Percentiles rank a stretch among this genome's conserved stretches.
phyloP scores from a whole-genome alignment of 2,113 vertebrate genomes.

The Globicephala melas region DNA sequence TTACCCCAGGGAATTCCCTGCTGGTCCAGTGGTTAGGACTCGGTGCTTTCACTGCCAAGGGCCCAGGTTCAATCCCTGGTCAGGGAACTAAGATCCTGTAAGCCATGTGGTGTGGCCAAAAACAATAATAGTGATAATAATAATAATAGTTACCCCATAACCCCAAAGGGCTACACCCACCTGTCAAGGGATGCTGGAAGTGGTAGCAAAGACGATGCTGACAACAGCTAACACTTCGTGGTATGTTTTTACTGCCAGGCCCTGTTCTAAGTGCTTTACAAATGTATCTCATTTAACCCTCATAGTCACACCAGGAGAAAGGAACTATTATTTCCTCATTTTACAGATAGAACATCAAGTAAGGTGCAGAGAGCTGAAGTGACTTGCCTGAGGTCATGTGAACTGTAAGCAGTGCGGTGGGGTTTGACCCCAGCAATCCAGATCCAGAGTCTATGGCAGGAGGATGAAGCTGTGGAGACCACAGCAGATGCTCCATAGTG shows the following conservation, averaged over 20 bases:
- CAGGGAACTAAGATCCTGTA: not conserved
- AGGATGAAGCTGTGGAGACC: not conserved
- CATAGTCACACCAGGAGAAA: not conserved
- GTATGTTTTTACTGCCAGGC: not conserved
- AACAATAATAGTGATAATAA: no score
- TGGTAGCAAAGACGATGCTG: accelerated
- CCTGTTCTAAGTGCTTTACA: not conserved
- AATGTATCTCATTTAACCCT: not conserved
- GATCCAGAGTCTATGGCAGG: not conserved
- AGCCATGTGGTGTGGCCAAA: not conserved
- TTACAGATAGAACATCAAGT: not conserved
- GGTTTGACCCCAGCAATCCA: not conserved
- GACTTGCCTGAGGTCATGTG: not conserved
- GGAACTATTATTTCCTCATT: not conserved
- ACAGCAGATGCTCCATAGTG: accelerated
- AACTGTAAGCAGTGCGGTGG: accelerated
- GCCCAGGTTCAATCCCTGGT: not conserved
- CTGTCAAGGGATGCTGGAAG: not conserved
- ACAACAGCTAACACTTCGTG: accelerated
- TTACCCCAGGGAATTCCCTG: not conserved
- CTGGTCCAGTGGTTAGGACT: not conserved
- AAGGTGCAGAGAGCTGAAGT: not conserved
- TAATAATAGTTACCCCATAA: not conserved
- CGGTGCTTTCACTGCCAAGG: no score
- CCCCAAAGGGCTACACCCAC: not conserved